phyloP scores from a whole-genome alignment of 2,797 vertebrate species.

The Geotrypetes seraphini region DNA sequence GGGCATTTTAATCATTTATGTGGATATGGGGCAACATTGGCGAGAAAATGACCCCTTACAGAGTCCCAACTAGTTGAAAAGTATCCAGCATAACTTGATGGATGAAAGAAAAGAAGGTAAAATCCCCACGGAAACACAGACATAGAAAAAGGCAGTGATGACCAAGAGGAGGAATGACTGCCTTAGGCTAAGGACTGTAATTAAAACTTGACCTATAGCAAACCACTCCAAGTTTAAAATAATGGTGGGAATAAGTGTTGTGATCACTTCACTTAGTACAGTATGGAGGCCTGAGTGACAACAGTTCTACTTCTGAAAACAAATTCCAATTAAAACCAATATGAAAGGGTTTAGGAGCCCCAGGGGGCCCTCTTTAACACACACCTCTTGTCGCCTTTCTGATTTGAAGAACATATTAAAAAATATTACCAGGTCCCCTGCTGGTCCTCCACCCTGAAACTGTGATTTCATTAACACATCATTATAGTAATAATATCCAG shows the following conservation, averaged over 20 bases:
- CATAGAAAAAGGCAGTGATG: too few relatives aligned
- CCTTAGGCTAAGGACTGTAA: constrained; percentile 44
- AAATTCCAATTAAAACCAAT: constrained; percentile 60
- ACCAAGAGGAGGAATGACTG: too few relatives aligned
- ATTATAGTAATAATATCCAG: constrained; percentile 41
- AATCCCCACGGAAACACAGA: too few relatives aligned
- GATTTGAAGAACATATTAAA: constrained; percentile 57
- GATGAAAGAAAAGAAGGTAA: too few relatives aligned
- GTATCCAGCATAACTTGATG: too few relatives aligned
- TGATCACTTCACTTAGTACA: constrained; percentile 33
- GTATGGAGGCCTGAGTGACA: constrained; percentile 43
- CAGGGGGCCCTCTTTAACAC: constrained; percentile 48
- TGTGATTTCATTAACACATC: constrained; percentile 59
- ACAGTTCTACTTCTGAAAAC: constrained; percentile 39
- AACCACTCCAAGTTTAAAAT: constrained; percentile 49
- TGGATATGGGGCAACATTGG: too few relatives aligned
- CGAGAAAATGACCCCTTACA: too few relatives aligned
- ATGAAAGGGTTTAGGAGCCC: constrained; percentile 59
- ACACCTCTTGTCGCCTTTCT: constrained; percentile 43
- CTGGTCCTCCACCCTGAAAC: constrained; percentile 42
- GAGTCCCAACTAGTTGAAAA: too few relatives aligned
- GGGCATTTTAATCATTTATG: too few relatives aligned
- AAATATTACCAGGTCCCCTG: constrained; percentile 53
- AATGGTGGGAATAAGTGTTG: constrained; percentile 28
- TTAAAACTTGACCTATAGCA: constrained; percentile 53